Evolutionary conservation across 2,797 vertebrate species (phyloP), one percentile per base, ranked within the genome.

Genomic region (Lutjanus campechanus): DNA sequence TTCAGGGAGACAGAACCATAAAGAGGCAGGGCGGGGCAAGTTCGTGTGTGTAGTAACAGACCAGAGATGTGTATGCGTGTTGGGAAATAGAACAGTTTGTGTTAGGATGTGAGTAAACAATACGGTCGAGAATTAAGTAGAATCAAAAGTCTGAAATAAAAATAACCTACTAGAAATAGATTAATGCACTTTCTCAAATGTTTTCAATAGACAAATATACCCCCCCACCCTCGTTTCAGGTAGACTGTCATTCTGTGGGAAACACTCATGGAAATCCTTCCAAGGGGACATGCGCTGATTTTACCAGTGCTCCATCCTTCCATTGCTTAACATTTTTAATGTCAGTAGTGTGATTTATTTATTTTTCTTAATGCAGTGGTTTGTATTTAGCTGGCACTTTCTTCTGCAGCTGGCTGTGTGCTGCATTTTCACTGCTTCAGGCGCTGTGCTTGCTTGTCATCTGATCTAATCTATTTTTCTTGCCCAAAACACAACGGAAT

Each of bases 401-500:
- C 36, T 58, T 46, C 69, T 65, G 68, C 60, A 60, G 66, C 65
- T 29, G 0, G 36, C 56, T 74, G 53, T 46, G 40, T 55, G 53
- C 75, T 77, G 76, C 68, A 71, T 40, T 70, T 58, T 69, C 43
- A 25, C 25, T n/a, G 78, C 73, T 78, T 41, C 7, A 19, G 69
- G 73, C 64, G 47, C 41, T 67, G 55, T 43, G 36, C 59, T 59
- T 55, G 41, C 16, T 50, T 69, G 59, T 72, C 2, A 2, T 71
- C 62, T 69, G 50, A 74, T 71, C 68, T 68, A 63, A 69, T 81
- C 75, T 47, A 69, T 64, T 63, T 76, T 65, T 51, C 16, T 47
- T 29, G 11, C 44, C 41, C 59, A 41, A 76, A 67, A 73, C 69
- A 47, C 53, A 64, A 9, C 9, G 62, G 13, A 77, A 59, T 53